phyloP scores from a whole-genome alignment of 2,113 vertebrate genomes.

The Columba livia region DNA sequence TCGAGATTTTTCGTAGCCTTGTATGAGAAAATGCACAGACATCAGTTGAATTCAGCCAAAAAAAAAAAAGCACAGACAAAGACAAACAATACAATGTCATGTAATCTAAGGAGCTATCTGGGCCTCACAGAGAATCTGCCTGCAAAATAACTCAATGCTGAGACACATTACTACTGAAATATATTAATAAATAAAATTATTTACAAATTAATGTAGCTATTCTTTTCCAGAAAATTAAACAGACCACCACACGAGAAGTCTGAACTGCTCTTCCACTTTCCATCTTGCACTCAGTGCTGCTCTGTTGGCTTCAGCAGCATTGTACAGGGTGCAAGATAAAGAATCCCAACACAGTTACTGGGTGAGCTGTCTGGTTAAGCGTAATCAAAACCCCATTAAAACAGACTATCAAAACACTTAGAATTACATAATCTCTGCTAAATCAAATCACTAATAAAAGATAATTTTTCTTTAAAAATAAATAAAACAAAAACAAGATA shows the following conservation, averaged over 20 bases:
- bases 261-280: background rate
- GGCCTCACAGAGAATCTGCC: slow-evolving; percentile 40
- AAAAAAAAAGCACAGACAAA: slow-evolving; percentile 72
- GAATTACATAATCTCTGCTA: background rate
- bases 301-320: background rate
- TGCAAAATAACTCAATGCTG: slow-evolving; percentile 62
- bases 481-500: background rate
- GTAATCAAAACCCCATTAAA: background rate
- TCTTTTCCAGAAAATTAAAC: slow-evolving; percentile 31
- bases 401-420: background rate
- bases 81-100: slow-evolving; percentile 85
- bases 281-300: background rate
- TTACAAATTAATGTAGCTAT: background rate
- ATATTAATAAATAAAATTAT: slow-evolving; percentile 8
- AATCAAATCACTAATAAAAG: background rate
- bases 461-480: background rate
- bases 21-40: slow-evolving; percentile 87
- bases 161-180: slow-evolving; percentile 36
- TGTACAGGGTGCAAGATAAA: background rate
- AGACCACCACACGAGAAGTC: background rate
- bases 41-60: slow-evolving; percentile 84
- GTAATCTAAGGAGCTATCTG: slow-evolving; percentile 64
- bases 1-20: slow-evolving; percentile 96
- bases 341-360: background rate
- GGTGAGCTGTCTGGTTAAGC: background rate